These are phyloP conservation scores for Boulengeromyrus knoepffleri DNA, from an alignment of 2,113 vertebrate genomes.

Conservation along the genomic window DNA sequence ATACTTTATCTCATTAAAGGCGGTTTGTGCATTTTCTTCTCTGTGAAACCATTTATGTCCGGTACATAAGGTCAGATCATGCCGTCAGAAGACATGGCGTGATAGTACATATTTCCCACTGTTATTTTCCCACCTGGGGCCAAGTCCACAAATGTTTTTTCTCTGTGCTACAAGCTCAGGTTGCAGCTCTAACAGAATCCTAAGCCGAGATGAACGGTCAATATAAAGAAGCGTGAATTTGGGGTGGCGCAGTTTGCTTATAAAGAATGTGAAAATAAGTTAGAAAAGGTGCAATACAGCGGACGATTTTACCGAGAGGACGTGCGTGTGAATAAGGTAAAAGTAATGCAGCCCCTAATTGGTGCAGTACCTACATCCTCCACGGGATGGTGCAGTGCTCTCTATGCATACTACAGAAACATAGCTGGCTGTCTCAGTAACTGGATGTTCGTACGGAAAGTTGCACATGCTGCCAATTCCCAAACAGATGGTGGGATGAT, in stretches of 20 bases:
- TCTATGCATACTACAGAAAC: neutral
- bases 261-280: neutral
- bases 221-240: neutral
- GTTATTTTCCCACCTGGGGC: neutral
- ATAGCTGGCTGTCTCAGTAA: neutral
- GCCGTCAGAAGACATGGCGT: neutral
- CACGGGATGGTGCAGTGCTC: neutral
- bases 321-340: neutral
- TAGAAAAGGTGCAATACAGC: neutral
- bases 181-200: neutral
- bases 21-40: neutral
- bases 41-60: neutral
- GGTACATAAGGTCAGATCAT: neutral
- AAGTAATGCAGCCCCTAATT: neutral
- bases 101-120: neutral
- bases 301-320: neutral
- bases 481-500: conserved; percentile 11
- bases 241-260: neutral
- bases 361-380: neutral
- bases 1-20: neutral
- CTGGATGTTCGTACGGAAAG: neutral
- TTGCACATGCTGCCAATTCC: conserved; percentile 1
- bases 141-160: neutral
- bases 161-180: neutral
- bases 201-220: neutral